Conservation (phyloP, 2,113 vertebrate genomes). For the Euleptes europaea region DNA sequence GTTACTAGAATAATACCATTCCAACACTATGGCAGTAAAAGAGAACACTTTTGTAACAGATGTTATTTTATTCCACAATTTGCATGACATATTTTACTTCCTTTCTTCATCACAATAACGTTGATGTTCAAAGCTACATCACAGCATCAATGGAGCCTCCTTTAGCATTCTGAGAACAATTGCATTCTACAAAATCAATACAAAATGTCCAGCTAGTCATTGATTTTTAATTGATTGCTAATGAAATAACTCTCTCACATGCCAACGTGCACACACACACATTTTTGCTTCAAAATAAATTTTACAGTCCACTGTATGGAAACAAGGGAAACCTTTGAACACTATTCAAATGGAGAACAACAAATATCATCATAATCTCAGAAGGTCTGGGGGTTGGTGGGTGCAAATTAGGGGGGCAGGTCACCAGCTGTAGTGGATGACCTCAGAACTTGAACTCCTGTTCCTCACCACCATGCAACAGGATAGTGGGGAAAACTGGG, state of each 20-base stretch:
- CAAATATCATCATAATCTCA: background rate
- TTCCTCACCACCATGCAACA: no score
- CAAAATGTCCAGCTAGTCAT: background rate
- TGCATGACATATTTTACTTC: background rate
- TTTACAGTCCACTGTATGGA: background rate
- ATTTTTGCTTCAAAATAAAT: background rate
- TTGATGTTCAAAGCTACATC: background rate
- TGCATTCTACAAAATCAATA: background rate
- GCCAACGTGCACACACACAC: background rate
- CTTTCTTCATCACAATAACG: background rate
- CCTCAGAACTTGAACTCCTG: no score
- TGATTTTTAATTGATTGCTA: slow-evolving; percentile 22
- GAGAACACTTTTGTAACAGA: background rate
- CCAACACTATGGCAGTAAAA: background rate
- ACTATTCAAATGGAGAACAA: background rate
- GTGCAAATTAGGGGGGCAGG: background rate
- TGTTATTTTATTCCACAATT: background rate
- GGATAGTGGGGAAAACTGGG: no score
- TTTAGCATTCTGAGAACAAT: background rate
- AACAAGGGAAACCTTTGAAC: background rate
- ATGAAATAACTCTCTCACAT: background rate
- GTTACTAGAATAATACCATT: fast-evolving
- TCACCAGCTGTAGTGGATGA: no score
- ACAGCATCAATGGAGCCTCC: background rate
- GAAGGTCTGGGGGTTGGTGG: no score